Conservation (phyloP, 2,113 vertebrate species). For the Trichechus manatus region DNA sequence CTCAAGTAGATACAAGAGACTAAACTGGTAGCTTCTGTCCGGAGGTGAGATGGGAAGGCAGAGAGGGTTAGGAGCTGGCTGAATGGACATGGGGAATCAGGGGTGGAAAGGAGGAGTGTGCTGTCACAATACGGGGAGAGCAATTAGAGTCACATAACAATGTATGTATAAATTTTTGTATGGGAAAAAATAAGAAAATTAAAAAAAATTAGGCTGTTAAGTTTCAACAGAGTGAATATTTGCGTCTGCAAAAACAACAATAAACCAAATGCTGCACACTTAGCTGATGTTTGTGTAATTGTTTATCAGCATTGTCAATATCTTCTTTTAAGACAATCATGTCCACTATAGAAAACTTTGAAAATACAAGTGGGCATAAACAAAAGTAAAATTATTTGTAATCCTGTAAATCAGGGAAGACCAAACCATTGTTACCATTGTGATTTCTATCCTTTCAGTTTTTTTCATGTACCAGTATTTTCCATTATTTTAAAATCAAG, state of each 20-base stretch:
- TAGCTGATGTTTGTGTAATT: slow-evolving; percentile 23
- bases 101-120: too few relatives aligned
- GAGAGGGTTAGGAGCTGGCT: too few relatives aligned
- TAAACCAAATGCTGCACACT: background rate
- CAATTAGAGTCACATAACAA: too few relatives aligned
- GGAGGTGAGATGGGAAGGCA: too few relatives aligned
- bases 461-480: background rate
- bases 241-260: slow-evolving; percentile 1
- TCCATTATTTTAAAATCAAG: slow-evolving; percentile 8
- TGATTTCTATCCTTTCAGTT: slow-evolving; percentile 2
- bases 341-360: slow-evolving; percentile 6
- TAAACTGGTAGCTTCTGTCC: too few relatives aligned
- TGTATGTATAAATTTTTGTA: too few relatives aligned
- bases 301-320: slow-evolving; percentile 36
- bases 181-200: too few relatives aligned
- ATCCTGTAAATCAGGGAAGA: background rate
- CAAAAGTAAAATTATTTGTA: slow-evolving; percentile 34
- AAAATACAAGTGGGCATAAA: background rate
- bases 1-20: too few relatives aligned
- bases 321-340: background rate
- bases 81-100: too few relatives aligned
- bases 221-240: background rate
- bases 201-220: background rate
- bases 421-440: background rate
- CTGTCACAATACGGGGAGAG: too few relatives aligned